These are phyloP conservation scores for Mycogona germanica DNA, from an alignment of 2,888 invertebrate genomes.

Conservation along the genomic window DNA sequence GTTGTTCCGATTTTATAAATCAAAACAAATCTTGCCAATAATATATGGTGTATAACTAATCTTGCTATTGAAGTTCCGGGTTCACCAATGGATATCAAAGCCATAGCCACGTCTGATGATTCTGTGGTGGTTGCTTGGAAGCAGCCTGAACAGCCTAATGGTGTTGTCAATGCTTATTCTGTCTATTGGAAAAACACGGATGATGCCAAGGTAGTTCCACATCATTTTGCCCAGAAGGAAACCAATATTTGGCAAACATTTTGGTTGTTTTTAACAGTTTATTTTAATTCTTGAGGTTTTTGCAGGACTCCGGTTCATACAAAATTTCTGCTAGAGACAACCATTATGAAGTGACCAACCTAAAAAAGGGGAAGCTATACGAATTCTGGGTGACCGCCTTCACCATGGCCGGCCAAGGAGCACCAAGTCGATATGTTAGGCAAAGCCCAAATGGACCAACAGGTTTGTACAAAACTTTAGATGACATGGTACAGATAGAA, in stretches of 20 bases:
- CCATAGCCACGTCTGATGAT: slow-evolving; percentile 79
- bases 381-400: slow-evolving; percentile 20
- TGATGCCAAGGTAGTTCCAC: slow-evolving; percentile 27
- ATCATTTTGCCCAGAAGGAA: no score
- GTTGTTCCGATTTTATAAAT: no score
- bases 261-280: no score
- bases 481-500: background rate
- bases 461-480: slow-evolving; percentile 4
- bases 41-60: no score
- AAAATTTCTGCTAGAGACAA: slow-evolving; percentile 22
- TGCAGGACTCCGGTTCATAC: slow-evolving; percentile 14
- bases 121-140: slow-evolving; percentile 90
- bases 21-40: no score
- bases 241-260: no score
- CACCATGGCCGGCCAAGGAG: slow-evolving; percentile 38
- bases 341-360: slow-evolving; percentile 63
- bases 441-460: slow-evolving; percentile 18
- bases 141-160: slow-evolving; percentile 83
- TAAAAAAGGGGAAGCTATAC: slow-evolving; percentile 58
- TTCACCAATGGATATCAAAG: slow-evolving; percentile 84
- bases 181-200: slow-evolving; percentile 53
- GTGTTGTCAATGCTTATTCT: slow-evolving; percentile 82
- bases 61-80: slow-evolving; percentile 67
- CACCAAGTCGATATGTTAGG: slow-evolving; percentile 14
- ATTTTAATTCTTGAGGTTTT: no score